These are phyloP conservation scores for Atlantisia rogersi DNA, from an alignment of 2,113 vertebrate species.

Conservation along the genomic window DNA sequence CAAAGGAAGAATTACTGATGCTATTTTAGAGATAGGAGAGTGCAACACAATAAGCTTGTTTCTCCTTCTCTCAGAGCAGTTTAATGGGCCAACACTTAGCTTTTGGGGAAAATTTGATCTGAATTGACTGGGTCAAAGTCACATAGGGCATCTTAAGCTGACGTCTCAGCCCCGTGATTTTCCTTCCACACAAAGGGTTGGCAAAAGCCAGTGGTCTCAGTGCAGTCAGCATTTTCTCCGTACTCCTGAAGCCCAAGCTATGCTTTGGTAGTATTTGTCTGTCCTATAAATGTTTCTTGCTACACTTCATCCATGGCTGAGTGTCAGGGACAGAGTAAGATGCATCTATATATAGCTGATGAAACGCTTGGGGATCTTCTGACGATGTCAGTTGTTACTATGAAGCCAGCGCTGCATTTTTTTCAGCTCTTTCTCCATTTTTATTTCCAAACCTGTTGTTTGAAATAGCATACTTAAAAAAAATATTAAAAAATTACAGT, in stretches of 20 bases:
- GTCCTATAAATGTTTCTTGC: slow-evolving; percentile 62
- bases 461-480: neutral
- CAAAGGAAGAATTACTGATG: neutral
- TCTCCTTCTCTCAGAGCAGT: neutral
- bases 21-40: neutral
- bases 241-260: slow-evolving; percentile 19
- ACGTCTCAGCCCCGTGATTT: slow-evolving; percentile 14
- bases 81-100: neutral
- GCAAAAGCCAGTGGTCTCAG: slow-evolving; percentile 7
- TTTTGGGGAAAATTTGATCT: neutral
- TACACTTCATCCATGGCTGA: slow-evolving; percentile 49
- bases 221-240: slow-evolving; percentile 55
- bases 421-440: neutral
- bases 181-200: slow-evolving; percentile 25
- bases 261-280: slow-evolving; percentile 53
- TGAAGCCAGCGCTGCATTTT: neutral
- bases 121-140: slow-evolving; percentile 2
- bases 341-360: slow-evolving; percentile 44
- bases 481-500: neutral
- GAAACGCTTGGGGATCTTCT: neutral
- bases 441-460: neutral
- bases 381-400: slow-evolving; percentile 20
- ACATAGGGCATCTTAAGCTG: neutral
- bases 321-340: slow-evolving; percentile 48
- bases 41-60: neutral